Percentiles rank a stretch among this genome's conserved stretches.
Conservation (phyloP, 2,797 vertebrate genomes). For the Anguilla pacifica region DNA sequence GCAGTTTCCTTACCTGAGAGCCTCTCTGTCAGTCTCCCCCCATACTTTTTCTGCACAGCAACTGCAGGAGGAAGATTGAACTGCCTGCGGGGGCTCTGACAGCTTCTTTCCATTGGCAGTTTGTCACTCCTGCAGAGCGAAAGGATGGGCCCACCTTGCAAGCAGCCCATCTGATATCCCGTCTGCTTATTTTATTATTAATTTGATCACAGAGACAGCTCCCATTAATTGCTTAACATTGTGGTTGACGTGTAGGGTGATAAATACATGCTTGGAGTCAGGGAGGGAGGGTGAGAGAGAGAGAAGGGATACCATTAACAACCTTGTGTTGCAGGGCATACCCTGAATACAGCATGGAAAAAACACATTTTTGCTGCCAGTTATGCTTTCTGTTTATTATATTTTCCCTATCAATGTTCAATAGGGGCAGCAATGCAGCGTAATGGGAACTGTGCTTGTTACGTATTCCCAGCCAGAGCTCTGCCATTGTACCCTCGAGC, state of each 20-base stretch:
- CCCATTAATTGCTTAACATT: conserved; percentile 33
- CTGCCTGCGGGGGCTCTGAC: conserved; percentile 12
- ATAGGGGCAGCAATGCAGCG: too few relatives aligned
- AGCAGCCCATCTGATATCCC: conserved; percentile 12
- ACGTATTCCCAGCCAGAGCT: too few relatives aligned
- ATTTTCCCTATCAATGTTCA: neutral
- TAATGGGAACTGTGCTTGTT: too few relatives aligned
- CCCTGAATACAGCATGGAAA: neutral
- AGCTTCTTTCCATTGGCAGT: conserved; percentile 21
- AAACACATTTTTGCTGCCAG: neutral
- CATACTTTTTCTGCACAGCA: neutral
- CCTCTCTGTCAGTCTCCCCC: neutral
- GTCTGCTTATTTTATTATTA: conserved; percentile 24
- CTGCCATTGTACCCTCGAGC: too few relatives aligned
- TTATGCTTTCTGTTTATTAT: neutral
- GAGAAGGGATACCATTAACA: neutral
- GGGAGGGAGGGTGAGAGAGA: neutral
- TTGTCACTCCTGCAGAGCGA: conserved; percentile 23
- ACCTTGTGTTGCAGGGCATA: conserved; percentile 8
- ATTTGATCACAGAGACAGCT: conserved; percentile 32
- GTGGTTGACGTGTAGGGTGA: conserved; percentile 2
- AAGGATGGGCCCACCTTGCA: neutral
- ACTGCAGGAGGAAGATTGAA: conserved; percentile 20
- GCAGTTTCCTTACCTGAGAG: neutral
- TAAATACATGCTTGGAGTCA: conserved; percentile 22